These are phyloP conservation scores for Teinopalpus imperialis DNA, from an alignment of 2,888 invertebrate genomes.

Conservation along the genomic window DNA sequence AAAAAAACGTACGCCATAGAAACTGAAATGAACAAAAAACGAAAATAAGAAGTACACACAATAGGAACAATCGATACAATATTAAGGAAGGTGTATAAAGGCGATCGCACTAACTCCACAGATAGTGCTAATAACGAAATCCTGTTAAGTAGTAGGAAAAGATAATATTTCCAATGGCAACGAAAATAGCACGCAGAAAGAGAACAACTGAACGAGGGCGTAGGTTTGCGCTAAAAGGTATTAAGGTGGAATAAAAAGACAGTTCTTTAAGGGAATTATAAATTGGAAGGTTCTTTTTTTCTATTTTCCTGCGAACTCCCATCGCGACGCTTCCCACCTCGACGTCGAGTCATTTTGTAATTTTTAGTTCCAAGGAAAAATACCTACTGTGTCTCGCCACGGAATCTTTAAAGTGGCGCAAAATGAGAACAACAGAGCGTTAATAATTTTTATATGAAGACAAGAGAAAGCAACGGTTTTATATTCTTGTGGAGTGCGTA, in stretches of 20 bases:
- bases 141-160: constrained; percentile 22
- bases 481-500: constrained; percentile 16
- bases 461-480: constrained; percentile 5
- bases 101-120: constrained; percentile 12
- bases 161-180: constrained; percentile 22
- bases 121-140: constrained; percentile 25
- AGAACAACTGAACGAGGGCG: constrained; percentile 9
- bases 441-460: constrained; percentile 20
- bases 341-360: constrained; percentile 11
- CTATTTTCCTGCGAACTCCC: constrained; percentile 2
- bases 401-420: constrained; percentile 16
- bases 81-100: constrained; percentile 19
- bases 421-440: constrained; percentile 19
- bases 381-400: constrained; percentile 5
- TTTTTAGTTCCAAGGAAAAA: constrained; percentile 3
- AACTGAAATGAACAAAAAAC: constrained; percentile 9
- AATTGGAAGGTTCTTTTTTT: constrained; percentile 13
- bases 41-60: constrained; percentile 8
- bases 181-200: constrained; percentile 16
- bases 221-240: constrained; percentile 9
- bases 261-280: constrained; percentile 22
- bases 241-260: constrained; percentile 18
- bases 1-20: not conserved
- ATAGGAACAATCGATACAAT: constrained; percentile 18
- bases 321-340: not conserved